Evolutionary conservation across 2,113 vertebrate species (phyloP).

Genomic region (Pseudois nayaur): DNA sequence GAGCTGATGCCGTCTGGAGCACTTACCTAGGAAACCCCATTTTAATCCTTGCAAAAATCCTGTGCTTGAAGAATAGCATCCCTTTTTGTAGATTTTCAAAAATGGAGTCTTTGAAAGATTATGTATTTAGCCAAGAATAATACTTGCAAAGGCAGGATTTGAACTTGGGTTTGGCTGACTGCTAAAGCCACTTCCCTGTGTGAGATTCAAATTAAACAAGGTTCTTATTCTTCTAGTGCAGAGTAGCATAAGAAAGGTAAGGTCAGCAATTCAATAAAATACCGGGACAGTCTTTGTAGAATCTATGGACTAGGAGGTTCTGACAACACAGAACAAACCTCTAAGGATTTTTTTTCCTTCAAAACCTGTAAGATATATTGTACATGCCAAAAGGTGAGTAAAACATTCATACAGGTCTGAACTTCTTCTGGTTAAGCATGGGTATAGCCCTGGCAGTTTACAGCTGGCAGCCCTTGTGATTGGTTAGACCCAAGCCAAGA

Average conservation of each 20-base stretch:
- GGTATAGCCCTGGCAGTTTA: background rate
- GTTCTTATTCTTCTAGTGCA: background rate
- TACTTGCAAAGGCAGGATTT: background rate
- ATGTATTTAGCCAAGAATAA: background rate
- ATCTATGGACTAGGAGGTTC: too few relatives aligned
- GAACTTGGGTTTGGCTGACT: background rate
- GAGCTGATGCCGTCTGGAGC: too few relatives aligned
- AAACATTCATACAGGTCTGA: background rate
- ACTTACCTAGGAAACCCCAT: background rate
- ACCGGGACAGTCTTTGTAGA: background rate
- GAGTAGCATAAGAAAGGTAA: background rate
- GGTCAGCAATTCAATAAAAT: background rate
- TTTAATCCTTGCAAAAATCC: background rate
- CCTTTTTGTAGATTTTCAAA: background rate
- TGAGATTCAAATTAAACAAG: background rate
- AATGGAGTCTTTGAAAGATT: background rate
- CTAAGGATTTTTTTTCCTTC: background rate
- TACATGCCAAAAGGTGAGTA: background rate
- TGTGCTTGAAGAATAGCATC: too few relatives aligned
- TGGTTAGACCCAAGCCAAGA: background rate
- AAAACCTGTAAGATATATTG: background rate
- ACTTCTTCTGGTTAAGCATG: rapidly evolving
- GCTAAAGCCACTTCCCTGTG: background rate
- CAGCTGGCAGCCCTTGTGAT: background rate
- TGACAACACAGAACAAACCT: background rate